Evolutionary conservation across 2,888 invertebrate genomes (phyloP).

Genomic region (Melolontha melolontha): DNA sequence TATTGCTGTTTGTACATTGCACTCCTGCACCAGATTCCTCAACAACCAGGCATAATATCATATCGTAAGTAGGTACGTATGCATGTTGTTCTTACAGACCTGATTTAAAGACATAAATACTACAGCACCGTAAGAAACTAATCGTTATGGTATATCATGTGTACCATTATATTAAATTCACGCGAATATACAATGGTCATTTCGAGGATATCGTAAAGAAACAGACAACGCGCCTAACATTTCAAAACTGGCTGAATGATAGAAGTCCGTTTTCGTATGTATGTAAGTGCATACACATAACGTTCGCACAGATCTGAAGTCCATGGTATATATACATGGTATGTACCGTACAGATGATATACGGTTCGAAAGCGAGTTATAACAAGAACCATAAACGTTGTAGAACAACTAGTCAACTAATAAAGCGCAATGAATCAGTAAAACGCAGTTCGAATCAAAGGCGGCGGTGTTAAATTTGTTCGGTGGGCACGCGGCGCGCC

Average conservation of each 20-base stretch:
- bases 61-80: too few species aligned
- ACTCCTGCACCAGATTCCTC: too few species aligned
- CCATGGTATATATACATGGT: too few species aligned
- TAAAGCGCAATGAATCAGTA: conserved; percentile 60
- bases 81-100: conserved; percentile 6
- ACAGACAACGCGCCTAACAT: conserved; percentile 42
- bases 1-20: too few species aligned
- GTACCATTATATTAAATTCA: conserved; percentile 41
- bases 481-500: conserved; percentile 56
- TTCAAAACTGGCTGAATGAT: conserved; percentile 34
- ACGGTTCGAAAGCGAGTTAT: conserved; percentile 35
- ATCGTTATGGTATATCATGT: conserved; percentile 38
- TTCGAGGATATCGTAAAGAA: conserved; percentile 36
- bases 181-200: conserved; percentile 39
- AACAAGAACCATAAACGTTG: conserved; percentile 42
- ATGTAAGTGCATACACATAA: too few species aligned
- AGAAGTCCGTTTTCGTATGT: too few species aligned
- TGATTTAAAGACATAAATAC: conserved; percentile 29
- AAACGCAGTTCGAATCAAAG: conserved; percentile 58
- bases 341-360: conserved; percentile 26
- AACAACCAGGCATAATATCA: too few species aligned
- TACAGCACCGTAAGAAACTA: conserved; percentile 8
- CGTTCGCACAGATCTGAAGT: too few species aligned
- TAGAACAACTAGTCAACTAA: conserved; percentile 52
- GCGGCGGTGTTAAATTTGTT: conserved; percentile 62